These are phyloP conservation scores for Sebastes cheni DNA, from an alignment of 2,797 vertebrate genomes.

Conservation along the genomic window DNA sequence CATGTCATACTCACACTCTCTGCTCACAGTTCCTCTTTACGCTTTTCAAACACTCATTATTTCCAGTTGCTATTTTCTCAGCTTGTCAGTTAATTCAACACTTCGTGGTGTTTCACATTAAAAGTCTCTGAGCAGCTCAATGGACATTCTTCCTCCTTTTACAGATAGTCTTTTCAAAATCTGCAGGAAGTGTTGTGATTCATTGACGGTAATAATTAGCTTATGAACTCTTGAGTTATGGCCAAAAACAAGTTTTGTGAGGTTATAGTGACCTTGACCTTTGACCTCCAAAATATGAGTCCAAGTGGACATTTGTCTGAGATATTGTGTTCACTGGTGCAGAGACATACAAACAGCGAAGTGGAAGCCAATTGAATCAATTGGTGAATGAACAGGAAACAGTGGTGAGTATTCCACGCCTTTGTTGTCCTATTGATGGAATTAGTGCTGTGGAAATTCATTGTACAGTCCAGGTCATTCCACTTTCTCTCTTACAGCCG, in stretches of 20 bases:
- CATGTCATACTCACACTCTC: neutral
- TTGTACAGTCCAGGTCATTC: neutral
- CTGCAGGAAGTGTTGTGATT: neutral
- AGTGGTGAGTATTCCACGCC: neutral
- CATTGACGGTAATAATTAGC: neutral
- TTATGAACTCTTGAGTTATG: too few relatives aligned
- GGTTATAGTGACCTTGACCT: too few relatives aligned
- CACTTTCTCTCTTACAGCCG: neutral
- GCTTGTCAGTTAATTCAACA: neutral
- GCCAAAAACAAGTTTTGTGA: too few relatives aligned
- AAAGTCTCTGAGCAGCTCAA: neutral
- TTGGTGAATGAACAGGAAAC: neutral
- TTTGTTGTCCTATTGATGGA: neutral
- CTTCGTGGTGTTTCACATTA: neutral
- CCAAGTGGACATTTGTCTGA: too few relatives aligned
- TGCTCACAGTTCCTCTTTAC: too few relatives aligned
- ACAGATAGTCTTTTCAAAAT: neutral
- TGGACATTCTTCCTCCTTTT: neutral
- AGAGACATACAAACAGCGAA: neutral
- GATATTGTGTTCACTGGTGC: too few relatives aligned
- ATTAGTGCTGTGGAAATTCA: neutral
- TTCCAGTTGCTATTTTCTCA: neutral
- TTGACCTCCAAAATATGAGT: too few relatives aligned
- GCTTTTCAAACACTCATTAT: neutral
- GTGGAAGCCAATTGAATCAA: neutral